These are phyloP conservation scores for Rissa tridactyla DNA, from an alignment of 2,113 vertebrate species.

Conservation along the genomic window DNA sequence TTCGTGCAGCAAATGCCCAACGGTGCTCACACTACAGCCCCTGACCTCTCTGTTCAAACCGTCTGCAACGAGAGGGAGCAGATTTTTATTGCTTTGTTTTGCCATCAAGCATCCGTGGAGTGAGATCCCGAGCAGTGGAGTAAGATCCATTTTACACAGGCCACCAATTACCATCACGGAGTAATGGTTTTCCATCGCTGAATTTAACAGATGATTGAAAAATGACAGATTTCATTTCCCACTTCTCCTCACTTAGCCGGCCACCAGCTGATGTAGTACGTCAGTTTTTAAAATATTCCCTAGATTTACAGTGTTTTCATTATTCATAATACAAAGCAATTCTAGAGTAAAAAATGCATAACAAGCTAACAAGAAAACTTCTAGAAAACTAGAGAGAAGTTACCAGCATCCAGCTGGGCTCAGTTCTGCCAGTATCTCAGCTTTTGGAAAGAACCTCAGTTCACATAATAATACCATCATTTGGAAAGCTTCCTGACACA, in stretches of 20 bases:
- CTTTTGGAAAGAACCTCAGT: conserved; percentile 3
- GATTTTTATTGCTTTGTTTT: neutral
- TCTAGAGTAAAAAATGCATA: neutral
- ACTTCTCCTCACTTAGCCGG: neutral
- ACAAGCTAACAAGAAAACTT: conserved; percentile 14
- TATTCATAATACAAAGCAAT: neutral
- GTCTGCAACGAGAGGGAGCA: neutral
- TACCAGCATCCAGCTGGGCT: conserved; percentile 24
- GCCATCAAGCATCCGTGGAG: neutral
- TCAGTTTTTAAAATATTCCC: neutral
- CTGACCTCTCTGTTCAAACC: neutral
- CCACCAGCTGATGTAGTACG: neutral
- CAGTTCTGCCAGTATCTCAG: neutral
- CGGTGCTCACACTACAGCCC: rapidly evolving
- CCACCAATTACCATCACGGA: neutral
- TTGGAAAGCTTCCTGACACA: conserved; percentile 44
- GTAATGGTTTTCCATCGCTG: neutral
- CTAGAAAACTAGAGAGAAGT: neutral
- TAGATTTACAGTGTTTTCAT: neutral
- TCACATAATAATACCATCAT: conserved; percentile 6
- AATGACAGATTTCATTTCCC: neutral
- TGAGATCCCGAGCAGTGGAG: neutral
- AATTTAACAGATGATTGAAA: conserved; percentile 1
- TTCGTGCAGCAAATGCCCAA: neutral
- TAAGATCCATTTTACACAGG: neutral